Base-by-base conservation (phyloP, 2,113 vertebrate genomes). In the Ictidomys tridecemlineatus region DNA sequence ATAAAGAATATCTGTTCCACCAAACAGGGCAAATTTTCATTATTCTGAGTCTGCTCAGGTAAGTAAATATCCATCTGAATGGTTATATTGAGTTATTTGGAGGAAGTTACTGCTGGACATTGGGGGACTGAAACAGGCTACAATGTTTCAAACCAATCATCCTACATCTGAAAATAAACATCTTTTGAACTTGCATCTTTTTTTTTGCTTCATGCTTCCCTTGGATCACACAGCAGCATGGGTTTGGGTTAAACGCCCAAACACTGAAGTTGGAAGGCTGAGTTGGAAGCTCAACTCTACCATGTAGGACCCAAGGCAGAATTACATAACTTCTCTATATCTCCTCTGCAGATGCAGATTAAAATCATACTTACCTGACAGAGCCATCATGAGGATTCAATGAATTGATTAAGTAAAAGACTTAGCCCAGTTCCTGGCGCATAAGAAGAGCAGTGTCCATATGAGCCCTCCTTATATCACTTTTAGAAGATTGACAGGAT, bases 271-370 rank as follows among this genome's bases (percentile, higher is more conserved):
- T 53, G 65, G 28, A 72, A 48, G 63, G 37, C 24, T 24, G 53
- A 56, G 53, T 96, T 58, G 45, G 80, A 90, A 67, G 17, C 26
- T 72, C 16, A 48, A 4, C 12, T 63, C 24, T 85, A 80, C 11
- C 76, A 83, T 56, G 16, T 56, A 56, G 3, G 45, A 7, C 93
- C 77, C 80, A 72, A 93, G 91, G 42, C 82, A 96, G 89, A 69
- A 30, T 28, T 37, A 26, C n/a, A 86, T 89, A 72, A 82, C 51
- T n/a, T 96, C 53, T 56, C 53, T 56, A 16, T 91, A 69, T 42
- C 26, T 97, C 85, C 58, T 77, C 37, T 70, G 30, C n/a, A n/a
- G n/a, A n/a, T n/a, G n/a, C n/a, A n/a, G n/a, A n/a, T n/a, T n/a
- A n/a, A n/a, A n/a, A n/a, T n/a, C n/a, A n/a, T n/a, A n/a, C n/a